Base-by-base conservation (phyloP, 1,140 invertebrate genomes). In the Brachionus asplanchnoidis region DNA sequence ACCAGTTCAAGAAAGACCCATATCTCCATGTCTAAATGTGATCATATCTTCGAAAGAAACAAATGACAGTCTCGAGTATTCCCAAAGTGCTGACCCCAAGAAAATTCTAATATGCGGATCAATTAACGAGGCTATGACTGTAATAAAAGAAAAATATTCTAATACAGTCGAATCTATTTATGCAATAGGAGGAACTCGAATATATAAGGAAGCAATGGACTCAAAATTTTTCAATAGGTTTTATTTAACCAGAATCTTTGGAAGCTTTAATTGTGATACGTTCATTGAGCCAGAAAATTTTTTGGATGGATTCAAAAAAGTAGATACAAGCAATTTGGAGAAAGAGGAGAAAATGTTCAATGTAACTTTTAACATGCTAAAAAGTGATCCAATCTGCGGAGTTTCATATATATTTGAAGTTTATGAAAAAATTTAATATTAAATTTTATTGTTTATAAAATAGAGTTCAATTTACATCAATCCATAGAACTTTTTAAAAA, bases 181-280 rank as follows among this genome's bases (percentile, higher is more conserved):
- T 82, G 20, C 79, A 26, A 36, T 82, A 5, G 79, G 79, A n/a
- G 79, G 79, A 23, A 32, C 79, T 82, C 17, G 32, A 6, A 82
- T 82, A 17, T 82, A 82, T 17, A 40, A 46, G 28, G 50, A 60
- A 8, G n/a, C 79, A n/a, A 46, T 82, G 40, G 36, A 46, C 1
- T 46, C 32, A 12, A 40, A 42, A 11, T 32, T 6, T 60, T 82
- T 82, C 17, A 40, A 65, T 26, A 42, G 79, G 9, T 82, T 82
- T 68, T 82, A 82, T 82, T 68, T 82, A 17, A 82, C 79, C 7
- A 82, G 79, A 82, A 68, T 82, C n/a, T 82, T 82, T 28, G 53
- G 79, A 40, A 40, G 40, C 46, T 82, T 82, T 82, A 12, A 65
- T 36, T 82, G 79, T 44, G 53, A 82, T 28, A 44, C 65, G 14